phyloP scores from a whole-genome alignment of 2,797 vertebrate genomes.

The Lutjanus campechanus region DNA sequence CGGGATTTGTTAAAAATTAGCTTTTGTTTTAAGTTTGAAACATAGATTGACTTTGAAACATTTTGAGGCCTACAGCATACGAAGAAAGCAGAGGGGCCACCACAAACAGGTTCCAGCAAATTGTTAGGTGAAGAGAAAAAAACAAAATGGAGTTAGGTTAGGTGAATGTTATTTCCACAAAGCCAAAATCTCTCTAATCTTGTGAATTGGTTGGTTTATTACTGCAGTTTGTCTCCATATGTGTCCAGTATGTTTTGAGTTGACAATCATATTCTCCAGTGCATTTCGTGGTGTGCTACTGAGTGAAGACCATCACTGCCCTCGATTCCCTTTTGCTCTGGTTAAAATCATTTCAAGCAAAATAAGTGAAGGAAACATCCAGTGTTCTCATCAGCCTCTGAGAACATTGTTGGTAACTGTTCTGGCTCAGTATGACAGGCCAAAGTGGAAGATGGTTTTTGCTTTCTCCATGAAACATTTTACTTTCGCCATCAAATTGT shows the following conservation, averaged over 20 bases:
- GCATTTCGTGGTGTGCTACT: conserved; percentile 38
- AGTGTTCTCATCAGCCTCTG: not conserved
- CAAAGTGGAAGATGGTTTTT: conserved; percentile 16
- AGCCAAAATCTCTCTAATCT: conserved; percentile 46
- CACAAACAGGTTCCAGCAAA: conserved; percentile 1
- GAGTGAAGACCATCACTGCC: conserved; percentile 33
- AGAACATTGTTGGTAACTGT: conserved; percentile 5
- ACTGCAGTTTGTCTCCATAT: conserved; percentile 61
- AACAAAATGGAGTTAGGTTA: conserved; percentile 28
- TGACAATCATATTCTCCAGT: conserved; percentile 72
- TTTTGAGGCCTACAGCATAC: not conserved
- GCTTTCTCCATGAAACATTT: not conserved
- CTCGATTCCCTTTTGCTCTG: conserved; percentile 11
- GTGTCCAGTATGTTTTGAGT: conserved; percentile 58
- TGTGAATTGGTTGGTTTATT: conserved; percentile 44
- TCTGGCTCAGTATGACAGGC: not conserved
- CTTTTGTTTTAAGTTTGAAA: conserved; percentile 41
- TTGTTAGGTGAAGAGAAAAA: not conserved
- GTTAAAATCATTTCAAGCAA: conserved; percentile 14
- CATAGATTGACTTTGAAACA: conserved; percentile 19
- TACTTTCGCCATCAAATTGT: conserved; percentile 15
- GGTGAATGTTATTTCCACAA: conserved; percentile 49
- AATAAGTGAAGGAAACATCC: not conserved
- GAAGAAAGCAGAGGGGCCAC: not conserved
- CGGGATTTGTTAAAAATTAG: conserved; percentile 40